These are phyloP conservation scores for Oreotrochilus melanogaster DNA, from an alignment of 2,113 vertebrate species.

Conservation along the genomic window DNA sequence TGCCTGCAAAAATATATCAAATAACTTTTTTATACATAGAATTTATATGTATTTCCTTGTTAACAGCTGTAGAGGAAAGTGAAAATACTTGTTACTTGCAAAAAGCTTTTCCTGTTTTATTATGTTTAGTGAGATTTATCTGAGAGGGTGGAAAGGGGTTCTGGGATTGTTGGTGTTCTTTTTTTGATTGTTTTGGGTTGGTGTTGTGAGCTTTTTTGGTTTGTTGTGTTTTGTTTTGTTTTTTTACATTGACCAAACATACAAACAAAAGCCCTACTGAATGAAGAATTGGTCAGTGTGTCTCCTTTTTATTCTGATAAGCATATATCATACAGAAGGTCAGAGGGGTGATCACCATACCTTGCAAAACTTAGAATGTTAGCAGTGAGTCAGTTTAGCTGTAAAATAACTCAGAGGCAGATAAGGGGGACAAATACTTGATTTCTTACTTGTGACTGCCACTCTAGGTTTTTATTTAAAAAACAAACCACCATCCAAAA, in stretches of 20 bases:
- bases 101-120: not conserved
- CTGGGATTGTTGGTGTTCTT: not conserved
- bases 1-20: not conserved
- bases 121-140: not conserved
- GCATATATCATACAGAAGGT: not conserved
- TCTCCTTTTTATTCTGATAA: constrained; percentile 5
- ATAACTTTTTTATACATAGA: not conserved
- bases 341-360: not conserved
- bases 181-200: too few relatives aligned
- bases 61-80: not conserved
- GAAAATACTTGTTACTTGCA: not conserved
- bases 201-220: not conserved
- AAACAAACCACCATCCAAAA: not conserved
- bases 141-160: not conserved
- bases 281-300: not conserved
- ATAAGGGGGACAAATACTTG: not conserved
- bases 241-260: not conserved
- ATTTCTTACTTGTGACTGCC: constrained; percentile 12
- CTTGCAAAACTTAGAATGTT: not conserved
- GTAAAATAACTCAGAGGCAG: constrained; percentile 38
- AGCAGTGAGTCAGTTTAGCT: not conserved
- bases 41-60: not conserved
- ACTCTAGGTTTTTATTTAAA: constrained; percentile 38
- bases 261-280: not conserved
- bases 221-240: not conserved